Evolutionary conservation across 2,888 invertebrate species (phyloP).

Genomic region (Caenorhabditis sp.): DNA sequence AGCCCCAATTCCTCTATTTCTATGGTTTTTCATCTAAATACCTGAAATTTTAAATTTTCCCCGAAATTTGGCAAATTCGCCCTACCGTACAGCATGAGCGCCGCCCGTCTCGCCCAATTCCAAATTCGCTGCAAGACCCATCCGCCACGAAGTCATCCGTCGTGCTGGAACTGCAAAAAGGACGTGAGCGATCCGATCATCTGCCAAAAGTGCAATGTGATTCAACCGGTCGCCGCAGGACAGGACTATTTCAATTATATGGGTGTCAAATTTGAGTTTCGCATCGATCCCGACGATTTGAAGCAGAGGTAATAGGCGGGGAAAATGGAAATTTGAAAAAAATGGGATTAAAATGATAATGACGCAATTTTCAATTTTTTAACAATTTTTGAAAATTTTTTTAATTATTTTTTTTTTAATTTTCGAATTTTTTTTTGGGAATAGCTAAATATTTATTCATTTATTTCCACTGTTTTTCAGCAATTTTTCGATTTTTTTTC

Average conservation of each 20-base stretch:
- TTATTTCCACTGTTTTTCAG: no score
- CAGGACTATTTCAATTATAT: conserved; percentile 73
- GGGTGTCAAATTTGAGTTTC: conserved; percentile 65
- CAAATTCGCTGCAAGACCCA: conserved; percentile 24
- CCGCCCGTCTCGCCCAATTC: not conserved
- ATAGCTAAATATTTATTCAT: no score
- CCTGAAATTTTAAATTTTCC: not conserved
- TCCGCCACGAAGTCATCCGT: conserved; percentile 32
- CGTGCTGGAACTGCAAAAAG: conserved; percentile 64
- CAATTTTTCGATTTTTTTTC: no score
- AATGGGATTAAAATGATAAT: no score
- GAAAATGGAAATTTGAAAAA: conserved; percentile 5
- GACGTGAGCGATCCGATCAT: conserved; percentile 60
- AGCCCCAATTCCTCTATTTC: no score
- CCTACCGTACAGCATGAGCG: not conserved
- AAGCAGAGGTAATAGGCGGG: conserved; percentile 64
- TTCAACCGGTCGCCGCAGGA: conserved; percentile 55
- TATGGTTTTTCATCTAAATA: no score
- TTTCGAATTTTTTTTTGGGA: no score
- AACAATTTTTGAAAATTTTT: no score
- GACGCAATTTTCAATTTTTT: no score
- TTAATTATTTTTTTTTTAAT: no score
- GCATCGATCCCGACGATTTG: conserved; percentile 62
- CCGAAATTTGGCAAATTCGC: not conserved
- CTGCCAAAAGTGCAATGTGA: conserved; percentile 63